phyloP scores from a whole-genome alignment of 92 coral and sea anemone species.

The Blastomussa wellsi region DNA sequence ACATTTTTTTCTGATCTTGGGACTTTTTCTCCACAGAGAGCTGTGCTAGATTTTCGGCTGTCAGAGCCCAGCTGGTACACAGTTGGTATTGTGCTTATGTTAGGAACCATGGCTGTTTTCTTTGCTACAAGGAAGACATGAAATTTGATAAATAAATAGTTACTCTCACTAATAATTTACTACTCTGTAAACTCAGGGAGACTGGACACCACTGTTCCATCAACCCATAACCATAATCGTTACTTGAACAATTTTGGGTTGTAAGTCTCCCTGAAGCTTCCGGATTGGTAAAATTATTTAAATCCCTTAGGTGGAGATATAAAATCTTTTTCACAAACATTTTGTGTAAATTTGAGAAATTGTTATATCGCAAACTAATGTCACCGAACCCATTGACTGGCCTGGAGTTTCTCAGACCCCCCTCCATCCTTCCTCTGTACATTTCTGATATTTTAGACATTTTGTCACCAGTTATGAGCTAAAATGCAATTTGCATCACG shows the following conservation, averaged over 20 bases:
- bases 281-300: not conserved
- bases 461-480: too few relatives aligned
- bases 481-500: too few relatives aligned
- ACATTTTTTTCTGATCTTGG: not conserved
- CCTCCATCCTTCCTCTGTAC: too few relatives aligned
- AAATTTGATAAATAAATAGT: not conserved
- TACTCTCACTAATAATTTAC: not conserved
- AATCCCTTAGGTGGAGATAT: not conserved
- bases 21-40: slow-evolving; percentile 49
- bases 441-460: too few relatives aligned
- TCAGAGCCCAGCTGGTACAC: slow-evolving; percentile 98
- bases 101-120: slow-evolving; percentile 64
- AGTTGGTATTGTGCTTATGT: slow-evolving; percentile 68
- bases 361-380: not conserved
- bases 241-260: not conserved
- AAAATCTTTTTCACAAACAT: not conserved
- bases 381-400: too few relatives aligned
- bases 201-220: not conserved
- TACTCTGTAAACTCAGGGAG: not conserved
- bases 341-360: not conserved
- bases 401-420: too few relatives aligned
- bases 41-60: slow-evolving; percentile 81
- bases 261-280: not conserved
- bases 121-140: slow-evolving; percentile 65
- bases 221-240: not conserved